A percentile compares a stretch with the other conserved stretches of the same genome.
Evolutionary conservation across 1,140 invertebrate species (phyloP).

Genomic region (Tigriopus japonicus): DNA sequence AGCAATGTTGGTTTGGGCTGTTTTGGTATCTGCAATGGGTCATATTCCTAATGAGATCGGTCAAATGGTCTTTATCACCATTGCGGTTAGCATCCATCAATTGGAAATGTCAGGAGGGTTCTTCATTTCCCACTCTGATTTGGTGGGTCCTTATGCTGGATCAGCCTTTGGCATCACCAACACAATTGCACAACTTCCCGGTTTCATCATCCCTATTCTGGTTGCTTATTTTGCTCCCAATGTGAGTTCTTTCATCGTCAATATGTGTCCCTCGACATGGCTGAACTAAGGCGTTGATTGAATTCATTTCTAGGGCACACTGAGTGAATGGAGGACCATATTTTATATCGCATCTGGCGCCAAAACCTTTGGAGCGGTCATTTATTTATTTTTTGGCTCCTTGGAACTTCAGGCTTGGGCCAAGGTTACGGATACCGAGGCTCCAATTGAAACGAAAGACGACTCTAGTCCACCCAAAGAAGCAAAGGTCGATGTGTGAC

Average conservation of each 20-base stretch:
- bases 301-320: background rate
- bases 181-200: background rate
- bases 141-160: background rate
- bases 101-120: background rate
- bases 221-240: background rate
- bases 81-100: background rate
- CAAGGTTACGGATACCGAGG: background rate
- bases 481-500: too few species aligned
- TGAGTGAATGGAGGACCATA: background rate
- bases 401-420: background rate
- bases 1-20: background rate
- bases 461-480: too few species aligned
- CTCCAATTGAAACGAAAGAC: too few species aligned
- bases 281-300: too few species aligned
- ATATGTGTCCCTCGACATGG: background rate
- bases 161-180: background rate
- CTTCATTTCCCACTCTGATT: background rate
- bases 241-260: background rate
- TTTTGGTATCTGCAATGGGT: background rate
- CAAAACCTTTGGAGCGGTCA: background rate
- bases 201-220: background rate
- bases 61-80: background rate
- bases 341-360: background rate
- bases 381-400: background rate
- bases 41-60: background rate